Percentiles rank a stretch among this genome's conserved stretches.
Evolutionary conservation across 1,140 invertebrate genomes (phyloP).

Genomic region (Heterodera carotae): DNA sequence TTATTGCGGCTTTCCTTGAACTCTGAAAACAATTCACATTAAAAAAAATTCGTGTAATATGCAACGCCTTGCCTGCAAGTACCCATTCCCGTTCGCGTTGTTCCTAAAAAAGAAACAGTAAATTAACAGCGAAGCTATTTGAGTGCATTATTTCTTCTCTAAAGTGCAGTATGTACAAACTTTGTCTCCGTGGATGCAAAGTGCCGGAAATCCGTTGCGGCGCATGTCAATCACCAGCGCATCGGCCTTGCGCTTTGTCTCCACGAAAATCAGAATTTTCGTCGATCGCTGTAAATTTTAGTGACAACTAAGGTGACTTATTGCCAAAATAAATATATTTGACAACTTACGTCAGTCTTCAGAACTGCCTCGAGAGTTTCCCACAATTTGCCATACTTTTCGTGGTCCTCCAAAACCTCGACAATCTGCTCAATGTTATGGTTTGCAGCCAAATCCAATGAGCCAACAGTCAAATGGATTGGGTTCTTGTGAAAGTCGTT

Average conservation of each 20-base stretch:
- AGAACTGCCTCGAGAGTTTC: slow-evolving; percentile 40
- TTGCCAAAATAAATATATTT: too few species aligned
- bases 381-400: slow-evolving; percentile 49
- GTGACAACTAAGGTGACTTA: too few species aligned
- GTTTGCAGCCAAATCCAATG: slow-evolving; percentile 87
- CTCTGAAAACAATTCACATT: slow-evolving; percentile 76
- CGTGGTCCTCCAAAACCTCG: slow-evolving; percentile 57
- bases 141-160: too few species aligned
- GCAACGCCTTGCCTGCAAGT: slow-evolving; percentile 72
- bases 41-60: slow-evolving; percentile 67
- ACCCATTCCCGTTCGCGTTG: slow-evolving; percentile 70
- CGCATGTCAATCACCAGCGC: slow-evolving; percentile 89
- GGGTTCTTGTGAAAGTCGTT: slow-evolving; percentile 90
- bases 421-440: slow-evolving; percentile 80
- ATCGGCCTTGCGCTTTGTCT: slow-evolving; percentile 93
- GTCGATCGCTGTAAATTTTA: slow-evolving; percentile 46
- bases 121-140: too few species aligned
- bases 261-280: slow-evolving; percentile 82
- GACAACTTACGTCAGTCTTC: slow-evolving; percentile 7
- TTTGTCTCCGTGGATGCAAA: slow-evolving; percentile 71
- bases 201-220: slow-evolving; percentile 75
- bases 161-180: too few species aligned
- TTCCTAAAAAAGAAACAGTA: slow-evolving; percentile 46
- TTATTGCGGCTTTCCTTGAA: slow-evolving; percentile 84
- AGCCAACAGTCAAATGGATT: slow-evolving; percentile 90